Evolutionary conservation across 2,797 vertebrate species (phyloP).

Genomic region (Sarcophilus harrisii): DNA sequence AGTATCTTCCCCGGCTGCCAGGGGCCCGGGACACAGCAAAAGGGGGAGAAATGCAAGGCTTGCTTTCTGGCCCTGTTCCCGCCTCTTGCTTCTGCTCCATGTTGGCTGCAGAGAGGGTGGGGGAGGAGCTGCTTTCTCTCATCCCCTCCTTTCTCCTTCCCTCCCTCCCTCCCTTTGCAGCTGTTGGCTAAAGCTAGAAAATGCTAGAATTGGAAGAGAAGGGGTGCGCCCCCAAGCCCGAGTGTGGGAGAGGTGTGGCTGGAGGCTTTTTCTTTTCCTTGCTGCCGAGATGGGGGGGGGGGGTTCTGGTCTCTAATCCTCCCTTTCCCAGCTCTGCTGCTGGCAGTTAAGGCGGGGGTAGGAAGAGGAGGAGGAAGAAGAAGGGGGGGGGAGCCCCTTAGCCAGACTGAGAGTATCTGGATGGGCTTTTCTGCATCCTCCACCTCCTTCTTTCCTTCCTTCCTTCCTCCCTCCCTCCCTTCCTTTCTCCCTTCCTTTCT

Average conservation of each 20-base stretch:
- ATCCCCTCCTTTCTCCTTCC: not conserved
- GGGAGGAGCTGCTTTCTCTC: not conserved
- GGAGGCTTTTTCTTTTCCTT: not conserved
- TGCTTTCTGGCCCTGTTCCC: not conserved
- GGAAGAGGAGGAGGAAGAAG: not conserved
- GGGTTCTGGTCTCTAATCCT: not conserved
- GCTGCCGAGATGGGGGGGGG: not conserved
- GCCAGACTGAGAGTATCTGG: not conserved
- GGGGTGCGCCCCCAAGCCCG: not conserved
- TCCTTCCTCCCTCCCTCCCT: not conserved
- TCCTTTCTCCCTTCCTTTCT: not conserved
- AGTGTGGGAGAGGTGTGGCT: not conserved
- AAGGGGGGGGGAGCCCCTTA: not conserved
- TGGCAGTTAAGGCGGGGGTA: not conserved
- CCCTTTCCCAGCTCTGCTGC: not conserved
- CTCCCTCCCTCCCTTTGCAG: not conserved
- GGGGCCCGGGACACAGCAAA: not conserved
- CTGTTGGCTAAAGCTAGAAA: not conserved
- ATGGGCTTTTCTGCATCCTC: not conserved
- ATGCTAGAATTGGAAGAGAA: not conserved
- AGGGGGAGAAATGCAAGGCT: not conserved
- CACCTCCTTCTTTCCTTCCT: not conserved
- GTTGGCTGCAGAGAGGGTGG: not conserved
- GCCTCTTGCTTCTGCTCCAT: too few relatives aligned
- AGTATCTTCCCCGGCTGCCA: not conserved